phyloP scores from a whole-genome alignment of 2,113 vertebrate species.

The Neoarius graeffei region DNA sequence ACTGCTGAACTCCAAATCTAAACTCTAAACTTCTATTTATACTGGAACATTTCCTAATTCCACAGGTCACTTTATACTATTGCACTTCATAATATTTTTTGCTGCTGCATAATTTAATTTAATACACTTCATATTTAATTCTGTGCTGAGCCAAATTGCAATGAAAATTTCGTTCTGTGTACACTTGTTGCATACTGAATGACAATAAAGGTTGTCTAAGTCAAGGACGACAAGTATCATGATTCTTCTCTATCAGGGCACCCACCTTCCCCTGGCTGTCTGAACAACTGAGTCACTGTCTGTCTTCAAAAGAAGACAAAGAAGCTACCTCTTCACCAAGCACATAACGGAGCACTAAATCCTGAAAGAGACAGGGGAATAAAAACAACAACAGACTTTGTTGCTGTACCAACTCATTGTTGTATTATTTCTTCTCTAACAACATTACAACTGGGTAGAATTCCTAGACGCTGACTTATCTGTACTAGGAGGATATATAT shows the following conservation, averaged over 20 bases:
- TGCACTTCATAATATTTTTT: no score
- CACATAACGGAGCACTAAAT: neutral
- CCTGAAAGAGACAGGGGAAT: neutral
- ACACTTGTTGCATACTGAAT: no score
- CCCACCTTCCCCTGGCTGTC: neutral
- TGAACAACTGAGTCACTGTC: neutral
- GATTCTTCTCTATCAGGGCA: neutral
- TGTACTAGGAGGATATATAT: neutral
- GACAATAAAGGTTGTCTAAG: neutral
- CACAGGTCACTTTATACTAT: no score
- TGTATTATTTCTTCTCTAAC: neutral
- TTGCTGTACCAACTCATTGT: neutral
- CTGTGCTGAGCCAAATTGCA: no score
- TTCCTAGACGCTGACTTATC: neutral
- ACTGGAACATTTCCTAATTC: no score
- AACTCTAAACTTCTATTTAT: no score
- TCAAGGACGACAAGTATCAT: neutral
- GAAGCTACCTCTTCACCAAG: neutral
- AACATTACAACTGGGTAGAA: conserved; percentile 1
- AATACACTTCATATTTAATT: no score
- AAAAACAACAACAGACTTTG: neutral
- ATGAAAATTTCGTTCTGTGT: no score
- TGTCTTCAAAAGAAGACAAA: neutral
- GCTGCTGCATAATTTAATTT: no score
- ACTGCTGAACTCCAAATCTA: no score